Base-by-base conservation (phyloP, 2,797 vertebrate genomes). In the Microchirus variegatus region DNA sequence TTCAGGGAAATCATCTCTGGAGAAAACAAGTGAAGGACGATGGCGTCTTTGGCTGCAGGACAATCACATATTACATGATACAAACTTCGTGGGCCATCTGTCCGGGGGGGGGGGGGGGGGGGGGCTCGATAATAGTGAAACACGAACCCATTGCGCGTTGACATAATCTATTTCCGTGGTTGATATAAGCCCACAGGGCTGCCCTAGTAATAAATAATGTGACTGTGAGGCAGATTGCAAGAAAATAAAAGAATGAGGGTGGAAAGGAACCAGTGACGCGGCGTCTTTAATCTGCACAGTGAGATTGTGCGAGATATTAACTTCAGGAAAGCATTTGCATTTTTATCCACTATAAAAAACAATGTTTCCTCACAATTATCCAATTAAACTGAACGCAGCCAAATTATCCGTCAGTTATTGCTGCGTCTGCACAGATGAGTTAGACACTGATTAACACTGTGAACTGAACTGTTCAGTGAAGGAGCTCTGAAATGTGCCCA, bases 91-190 rank as follows among this genome's bases (percentile, higher is more conserved):
- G 44, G 51, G 53, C 76, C 61, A 73, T 83, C 73, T 78, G 67
- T 64, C 36, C 52, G 56, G n/a, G n/a, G n/a, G n/a, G n/a, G n/a
- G n/a, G n/a, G n/a, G n/a, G n/a, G n/a, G n/a, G n/a, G n/a, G n/a
- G n/a, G 84, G 74, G 71, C 88, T 68, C 11, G 76, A 80, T 75
- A 77, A 74, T 52, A 61, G 19, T 88, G 90, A 87, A 78, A 86
- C 83, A 92, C 71, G 91, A 92, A 92, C 88, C 88, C 80, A 87
- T 77, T 91, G 90, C 78, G 82, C 71, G 77, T 84, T 89, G 81
- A 78, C 71, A 55, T 66, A 59, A 67, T 71, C 83, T 59, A 69
- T 75, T 86, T 83, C 71, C 65, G 60, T 62, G 50, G 64, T 57
- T 55, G 57, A 75, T 73, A 69, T 22, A 22, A 22, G 68, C 73